Evolutionary conservation across 2,797 vertebrate species (phyloP).

Genomic region (Huso huso): DNA sequence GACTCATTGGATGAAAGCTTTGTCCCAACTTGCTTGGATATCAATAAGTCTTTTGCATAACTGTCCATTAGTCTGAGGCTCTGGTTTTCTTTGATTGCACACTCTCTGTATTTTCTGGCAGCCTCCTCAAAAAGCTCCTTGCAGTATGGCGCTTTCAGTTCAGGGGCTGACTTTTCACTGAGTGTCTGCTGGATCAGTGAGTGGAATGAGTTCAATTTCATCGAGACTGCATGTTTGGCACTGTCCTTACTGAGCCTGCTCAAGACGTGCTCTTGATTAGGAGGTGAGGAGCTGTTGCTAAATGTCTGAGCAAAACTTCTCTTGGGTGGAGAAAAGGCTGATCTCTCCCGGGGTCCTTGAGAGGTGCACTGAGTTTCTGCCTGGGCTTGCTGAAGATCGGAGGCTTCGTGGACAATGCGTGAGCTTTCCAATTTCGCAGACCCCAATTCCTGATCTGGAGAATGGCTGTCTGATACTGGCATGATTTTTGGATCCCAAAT

Average conservation of each 20-base stretch:
- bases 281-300: conserved; percentile 46
- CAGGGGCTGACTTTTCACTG: conserved; percentile 59
- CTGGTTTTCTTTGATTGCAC: conserved; percentile 61
- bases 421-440: conserved; percentile 62
- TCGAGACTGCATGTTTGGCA: conserved; percentile 55
- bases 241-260: conserved; percentile 74
- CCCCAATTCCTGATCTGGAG: conserved; percentile 51
- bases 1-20: conserved; percentile 72
- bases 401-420: conserved; percentile 47
- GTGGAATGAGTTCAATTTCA: conserved; percentile 78
- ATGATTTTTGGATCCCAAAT: conserved; percentile 76
- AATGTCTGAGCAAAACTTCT: conserved; percentile 68
- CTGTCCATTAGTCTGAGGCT: conserved; percentile 63
- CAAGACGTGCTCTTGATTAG: conserved; percentile 54
- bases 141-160: conserved; percentile 64
- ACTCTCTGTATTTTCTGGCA: conserved; percentile 76
- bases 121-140: conserved; percentile 78
- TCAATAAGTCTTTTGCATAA: conserved; percentile 64
- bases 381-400: conserved; percentile 42
- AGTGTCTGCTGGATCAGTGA: conserved; percentile 77
- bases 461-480: conserved; percentile 60
- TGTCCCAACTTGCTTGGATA: conserved; percentile 65
- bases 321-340: conserved; percentile 84
- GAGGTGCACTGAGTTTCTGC: conserved; percentile 46
- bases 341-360: conserved; percentile 64